phyloP scores from a whole-genome alignment of 2,113 vertebrate genomes.

The Cyprinodon tularosa region DNA sequence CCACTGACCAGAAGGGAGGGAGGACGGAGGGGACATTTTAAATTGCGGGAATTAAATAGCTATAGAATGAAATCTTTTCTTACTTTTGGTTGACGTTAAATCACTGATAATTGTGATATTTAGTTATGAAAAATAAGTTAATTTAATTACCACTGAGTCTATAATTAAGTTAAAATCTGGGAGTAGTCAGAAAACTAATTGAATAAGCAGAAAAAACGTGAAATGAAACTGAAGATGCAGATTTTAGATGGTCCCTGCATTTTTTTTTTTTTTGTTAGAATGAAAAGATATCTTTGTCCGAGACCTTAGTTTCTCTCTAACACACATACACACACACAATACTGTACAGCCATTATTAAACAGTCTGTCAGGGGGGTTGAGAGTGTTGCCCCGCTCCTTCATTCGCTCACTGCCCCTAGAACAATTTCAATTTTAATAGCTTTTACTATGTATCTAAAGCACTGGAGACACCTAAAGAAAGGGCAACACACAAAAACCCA shows the following conservation, averaged over 20 bases:
- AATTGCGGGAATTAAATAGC: constrained; percentile 16
- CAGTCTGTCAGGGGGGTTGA: constrained; percentile 86
- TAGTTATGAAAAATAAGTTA: too few species aligned
- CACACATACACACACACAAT: constrained; percentile 48
- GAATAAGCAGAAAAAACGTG: neutral
- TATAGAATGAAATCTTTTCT: neutral
- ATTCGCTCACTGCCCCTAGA: constrained; percentile 92
- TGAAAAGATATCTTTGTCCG: constrained; percentile 43
- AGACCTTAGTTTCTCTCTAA: constrained; percentile 38
- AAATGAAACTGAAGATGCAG: neutral
- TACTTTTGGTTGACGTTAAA: neutral
- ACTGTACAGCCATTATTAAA: constrained; percentile 88
- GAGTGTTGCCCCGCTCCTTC: constrained; percentile 81
- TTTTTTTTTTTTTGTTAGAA: constrained; percentile 4
- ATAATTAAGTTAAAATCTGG: neutral
- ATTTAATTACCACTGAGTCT: neutral
- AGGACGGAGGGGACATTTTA: constrained; percentile 3
- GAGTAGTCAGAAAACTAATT: neutral
- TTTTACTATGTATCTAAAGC: constrained; percentile 99
- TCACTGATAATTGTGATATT: too few species aligned
- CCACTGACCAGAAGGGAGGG: constrained; percentile 43
- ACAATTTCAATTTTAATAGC: constrained; percentile 99
- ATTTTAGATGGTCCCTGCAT: neutral
- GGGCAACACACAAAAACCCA: constrained; percentile 32
- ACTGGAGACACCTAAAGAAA: constrained; percentile 77